Evolutionary conservation across 2,113 vertebrate genomes (phyloP).

Genomic region (Takifugu bimaculatus): DNA sequence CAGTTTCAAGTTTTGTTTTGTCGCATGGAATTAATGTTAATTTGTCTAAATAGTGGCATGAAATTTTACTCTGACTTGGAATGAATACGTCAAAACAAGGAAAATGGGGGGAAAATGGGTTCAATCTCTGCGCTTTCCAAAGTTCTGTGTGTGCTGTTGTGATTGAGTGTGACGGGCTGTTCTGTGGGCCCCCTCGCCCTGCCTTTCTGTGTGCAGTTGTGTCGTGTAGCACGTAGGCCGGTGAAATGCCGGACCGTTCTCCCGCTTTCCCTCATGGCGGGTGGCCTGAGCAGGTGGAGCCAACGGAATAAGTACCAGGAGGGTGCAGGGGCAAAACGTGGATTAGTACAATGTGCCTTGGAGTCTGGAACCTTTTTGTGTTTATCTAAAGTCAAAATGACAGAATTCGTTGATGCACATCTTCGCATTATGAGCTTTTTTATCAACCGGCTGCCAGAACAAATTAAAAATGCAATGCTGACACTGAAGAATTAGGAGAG

Average conservation of each 20-base stretch:
- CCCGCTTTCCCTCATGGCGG: constrained; percentile 38
- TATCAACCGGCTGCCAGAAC: constrained; percentile 12
- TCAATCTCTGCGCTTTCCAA: not conserved
- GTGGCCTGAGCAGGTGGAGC: constrained; percentile 49
- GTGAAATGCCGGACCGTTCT: constrained; percentile 57
- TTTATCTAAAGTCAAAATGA: not conserved
- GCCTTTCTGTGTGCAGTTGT: constrained; percentile 37
- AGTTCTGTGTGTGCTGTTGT: constrained; percentile 22
- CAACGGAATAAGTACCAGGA: constrained; percentile 38
- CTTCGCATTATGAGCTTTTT: not conserved
- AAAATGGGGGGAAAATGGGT: no score
- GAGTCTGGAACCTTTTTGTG: constrained; percentile 15
- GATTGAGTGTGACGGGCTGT: constrained; percentile 47
- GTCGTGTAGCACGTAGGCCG: constrained; percentile 61
- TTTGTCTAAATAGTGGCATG: constrained; percentile 4
- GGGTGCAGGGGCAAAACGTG: constrained; percentile 26
- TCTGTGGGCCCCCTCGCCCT: constrained; percentile 17
- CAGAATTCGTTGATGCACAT: constrained; percentile 33
- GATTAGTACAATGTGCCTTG: constrained; percentile 29
- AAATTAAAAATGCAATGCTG: not conserved
- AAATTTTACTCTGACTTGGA: constrained; percentile 2
- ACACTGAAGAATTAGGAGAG: constrained; percentile 14
- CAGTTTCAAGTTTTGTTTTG: constrained; percentile 34
- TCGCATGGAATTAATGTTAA: constrained; percentile 6
- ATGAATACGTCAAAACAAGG: constrained; percentile 1